Evolutionary conservation across 2,113 vertebrate species (phyloP).

Genomic region (Oxygymnocypris stewartii): DNA sequence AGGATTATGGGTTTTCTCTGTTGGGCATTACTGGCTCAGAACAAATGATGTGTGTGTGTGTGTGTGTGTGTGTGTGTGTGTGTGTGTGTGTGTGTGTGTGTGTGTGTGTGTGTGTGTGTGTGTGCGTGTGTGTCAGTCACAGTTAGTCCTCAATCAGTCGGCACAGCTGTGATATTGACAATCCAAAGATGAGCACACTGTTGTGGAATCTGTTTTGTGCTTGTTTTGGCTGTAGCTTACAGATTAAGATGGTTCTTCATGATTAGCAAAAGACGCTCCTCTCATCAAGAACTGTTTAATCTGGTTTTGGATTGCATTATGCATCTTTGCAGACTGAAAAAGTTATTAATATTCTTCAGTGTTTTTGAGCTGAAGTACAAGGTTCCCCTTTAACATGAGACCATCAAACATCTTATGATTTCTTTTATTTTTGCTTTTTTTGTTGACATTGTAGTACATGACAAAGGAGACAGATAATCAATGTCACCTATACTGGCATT

Average conservation of each 20-base stretch:
- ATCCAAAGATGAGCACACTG: background rate
- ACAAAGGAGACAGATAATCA: background rate
- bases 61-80: too few species aligned
- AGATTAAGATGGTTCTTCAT: too few species aligned
- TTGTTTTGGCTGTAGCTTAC: background rate
- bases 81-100: slow-evolving; percentile 25
- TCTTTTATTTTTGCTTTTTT: too few species aligned
- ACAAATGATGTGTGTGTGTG: slow-evolving; percentile 36
- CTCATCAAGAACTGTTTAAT: background rate
- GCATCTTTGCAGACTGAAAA: too few species aligned
- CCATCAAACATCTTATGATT: too few species aligned
- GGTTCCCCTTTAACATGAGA: too few species aligned
- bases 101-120: slow-evolving; percentile 20
- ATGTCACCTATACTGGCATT: too few species aligned
- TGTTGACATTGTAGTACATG: background rate
- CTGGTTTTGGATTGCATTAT: background rate
- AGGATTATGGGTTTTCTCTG: slow-evolving; percentile 38
- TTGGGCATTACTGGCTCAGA: slow-evolving; percentile 43
- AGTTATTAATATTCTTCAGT: background rate
- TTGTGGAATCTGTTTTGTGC: background rate
- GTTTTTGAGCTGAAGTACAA: background rate
- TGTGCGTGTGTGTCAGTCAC: background rate
- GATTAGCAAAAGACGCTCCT: too few species aligned
- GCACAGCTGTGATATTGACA: background rate
- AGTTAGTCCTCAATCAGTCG: background rate